phyloP scores from a whole-genome alignment of 2,888 invertebrate species.

The Petrolisthes cinctipes region DNA sequence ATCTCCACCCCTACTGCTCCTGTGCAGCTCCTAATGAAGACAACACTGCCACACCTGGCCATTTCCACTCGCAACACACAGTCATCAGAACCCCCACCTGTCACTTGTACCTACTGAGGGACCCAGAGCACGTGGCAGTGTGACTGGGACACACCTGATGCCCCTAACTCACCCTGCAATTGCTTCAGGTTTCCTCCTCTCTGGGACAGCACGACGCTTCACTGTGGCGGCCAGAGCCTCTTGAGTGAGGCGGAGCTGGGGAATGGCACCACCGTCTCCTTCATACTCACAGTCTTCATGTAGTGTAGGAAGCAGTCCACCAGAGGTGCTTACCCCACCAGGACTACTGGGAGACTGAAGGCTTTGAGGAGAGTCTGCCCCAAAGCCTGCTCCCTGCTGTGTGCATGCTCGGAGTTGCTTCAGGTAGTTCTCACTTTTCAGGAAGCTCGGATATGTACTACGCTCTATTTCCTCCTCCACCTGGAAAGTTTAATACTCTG shows the following conservation, averaged over 20 bases:
- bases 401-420: slow-evolving; percentile 67
- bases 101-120: no score
- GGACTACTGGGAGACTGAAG: slow-evolving; percentile 40
- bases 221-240: slow-evolving; percentile 60
- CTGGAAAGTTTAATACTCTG: slow-evolving; percentile 70
- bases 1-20: no score
- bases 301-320: slow-evolving; percentile 80
- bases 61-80: no score
- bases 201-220: slow-evolving; percentile 52
- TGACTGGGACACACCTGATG: no score
- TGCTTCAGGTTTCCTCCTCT: slow-evolving; percentile 58
- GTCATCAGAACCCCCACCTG: no score
- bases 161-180: slow-evolving; percentile 48
- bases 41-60: no score
- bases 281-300: slow-evolving; percentile 86
- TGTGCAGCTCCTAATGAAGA: no score
- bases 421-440: slow-evolving; percentile 92
- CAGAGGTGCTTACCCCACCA: slow-evolving; percentile 66
- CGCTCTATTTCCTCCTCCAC: slow-evolving; percentile 87
- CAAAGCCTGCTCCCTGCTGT: slow-evolving; percentile 38
- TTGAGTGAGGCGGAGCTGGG: slow-evolving; percentile 52
- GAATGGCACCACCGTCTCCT: slow-evolving; percentile 66
- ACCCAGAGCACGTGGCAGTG: no score
- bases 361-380: slow-evolving; percentile 57
- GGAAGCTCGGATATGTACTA: slow-evolving; percentile 91